Conservation (phyloP, 2,797 vertebrate genomes). For the Mycteria americana region DNA sequence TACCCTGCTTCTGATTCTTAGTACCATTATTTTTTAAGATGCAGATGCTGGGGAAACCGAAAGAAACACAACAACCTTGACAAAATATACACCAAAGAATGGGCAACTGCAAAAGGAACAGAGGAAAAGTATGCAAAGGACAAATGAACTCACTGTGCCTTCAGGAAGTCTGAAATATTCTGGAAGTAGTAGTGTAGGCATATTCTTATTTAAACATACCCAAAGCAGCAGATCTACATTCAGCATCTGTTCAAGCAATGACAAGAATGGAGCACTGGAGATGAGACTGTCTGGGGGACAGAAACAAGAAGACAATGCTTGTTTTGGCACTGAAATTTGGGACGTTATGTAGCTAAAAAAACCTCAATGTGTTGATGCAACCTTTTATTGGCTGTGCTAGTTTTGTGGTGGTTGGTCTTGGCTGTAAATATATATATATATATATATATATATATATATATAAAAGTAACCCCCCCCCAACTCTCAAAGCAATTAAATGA, state of each 20-base stretch:
- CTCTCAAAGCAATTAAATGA: background rate
- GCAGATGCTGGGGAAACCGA: background rate
- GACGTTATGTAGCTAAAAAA: fast-evolving
- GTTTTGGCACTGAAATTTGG: background rate
- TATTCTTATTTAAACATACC: background rate
- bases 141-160: background rate
- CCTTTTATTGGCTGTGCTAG: background rate
- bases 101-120: background rate
- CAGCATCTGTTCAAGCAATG: background rate
- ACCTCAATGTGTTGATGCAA: background rate
- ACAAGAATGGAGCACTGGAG: background rate
- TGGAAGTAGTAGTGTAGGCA: background rate
- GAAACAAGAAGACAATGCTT: background rate
- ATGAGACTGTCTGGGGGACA: background rate
- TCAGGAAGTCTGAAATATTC: background rate
- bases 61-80: background rate
- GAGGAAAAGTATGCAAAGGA: background rate
- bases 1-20: background rate
- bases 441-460: too few relatives aligned
- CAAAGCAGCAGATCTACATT: background rate
- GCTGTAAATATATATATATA: background rate
- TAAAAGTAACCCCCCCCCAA: background rate
- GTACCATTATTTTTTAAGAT: background rate
- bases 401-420: background rate
- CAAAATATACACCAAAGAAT: background rate